Evolutionary conservation across 2,888 invertebrate species (phyloP), one percentile per base, ranked within the genome.

Genomic region (Balanococcus diminutus): DNA sequence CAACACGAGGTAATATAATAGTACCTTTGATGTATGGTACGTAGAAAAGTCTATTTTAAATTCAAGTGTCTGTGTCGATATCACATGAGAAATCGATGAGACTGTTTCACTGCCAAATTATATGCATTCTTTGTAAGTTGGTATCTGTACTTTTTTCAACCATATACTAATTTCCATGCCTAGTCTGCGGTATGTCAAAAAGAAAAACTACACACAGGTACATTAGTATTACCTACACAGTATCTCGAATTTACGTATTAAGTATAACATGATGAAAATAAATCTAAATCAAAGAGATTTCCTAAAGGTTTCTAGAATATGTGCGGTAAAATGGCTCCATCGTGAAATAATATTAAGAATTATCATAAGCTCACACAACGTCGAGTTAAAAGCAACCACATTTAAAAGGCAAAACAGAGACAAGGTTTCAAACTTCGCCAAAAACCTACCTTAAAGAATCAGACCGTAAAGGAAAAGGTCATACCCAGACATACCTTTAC

Each of bases 321-420:
- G 72, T 72, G 22, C 56, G 56, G 31, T 14, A 72, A 72, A 72
- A 72, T 72, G 72, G 14, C 72, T 31, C 14, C 25, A 25, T 31
- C 25, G 72, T 16, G 31, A 72, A 28, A 72, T 72, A 31, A 31
- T 31, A 72, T 72, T 72, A 72, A 72, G 72, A 72, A 72, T 72
- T 72, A 72, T 72, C 72, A 72, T 72, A 72, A 72, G 22, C 72
- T 72, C 16, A 28, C 72, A 25, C 31, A 31, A 72, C 2, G 72
- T 72, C 31, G 31, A 31, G 11, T 72, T 72, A 72, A 72, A 72
- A 25, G 72, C 72, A 31, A 31, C 72, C 72, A 72, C 32, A 75
- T 75, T 32, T 75, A n/a, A 31, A 75, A 75, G 75, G 75, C 75
- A 75, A 75, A 75, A 75, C 61, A 67, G 75, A 75, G 67, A 67